Base-by-base conservation (phyloP, 2,888 invertebrate species). In the Blomia tropicalis region DNA sequence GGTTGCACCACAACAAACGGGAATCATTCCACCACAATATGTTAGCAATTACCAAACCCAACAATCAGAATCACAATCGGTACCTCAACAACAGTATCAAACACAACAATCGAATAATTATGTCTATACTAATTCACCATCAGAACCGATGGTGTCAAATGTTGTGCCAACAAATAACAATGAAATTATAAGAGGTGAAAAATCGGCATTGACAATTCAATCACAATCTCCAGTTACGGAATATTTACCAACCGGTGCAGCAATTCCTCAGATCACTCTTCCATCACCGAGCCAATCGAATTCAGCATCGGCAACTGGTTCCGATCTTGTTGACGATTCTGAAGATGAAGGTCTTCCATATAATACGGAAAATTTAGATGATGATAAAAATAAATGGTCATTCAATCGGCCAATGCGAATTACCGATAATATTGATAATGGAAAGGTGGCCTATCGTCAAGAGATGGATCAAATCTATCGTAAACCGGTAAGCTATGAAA, bases 311-410 rank as follows among this genome's bases (percentile, higher is more conserved):
- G 7, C 7, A 36, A 7, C 36, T 11, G 36, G 17, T 11, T 7
- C 7, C 7, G 36, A 36, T 36, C 11, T 7, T 1, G 4, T 11
- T 56, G 56, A 56, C 11, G 56, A 56, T 4, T 14, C 11, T 31
- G 56, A 56, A 5, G 56, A 56, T 25, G 56, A 56, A 47, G 56
- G 56, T 7, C 29, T 27, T 31, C 29, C 56, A 36, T 56, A 56
- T 36, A 56, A 56, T 25, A 56, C 56, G 17, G 56, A 56, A 36
- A 56, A 56, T 25, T 4, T 56, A 2, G 56, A 56, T 31, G 29
- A 56, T 19, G 29, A 56, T 22, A 30, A 30, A 19, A 56, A 56
- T 14, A 56, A 56, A 25, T 17, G 25, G 3, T 47, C 51, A 30
- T 56, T 36, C 29, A 36, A 27, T 36, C 29, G 29, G 2, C 56